Conservation (phyloP, 2,888 invertebrate genomes). For the Epinotia ramella region DNA sequence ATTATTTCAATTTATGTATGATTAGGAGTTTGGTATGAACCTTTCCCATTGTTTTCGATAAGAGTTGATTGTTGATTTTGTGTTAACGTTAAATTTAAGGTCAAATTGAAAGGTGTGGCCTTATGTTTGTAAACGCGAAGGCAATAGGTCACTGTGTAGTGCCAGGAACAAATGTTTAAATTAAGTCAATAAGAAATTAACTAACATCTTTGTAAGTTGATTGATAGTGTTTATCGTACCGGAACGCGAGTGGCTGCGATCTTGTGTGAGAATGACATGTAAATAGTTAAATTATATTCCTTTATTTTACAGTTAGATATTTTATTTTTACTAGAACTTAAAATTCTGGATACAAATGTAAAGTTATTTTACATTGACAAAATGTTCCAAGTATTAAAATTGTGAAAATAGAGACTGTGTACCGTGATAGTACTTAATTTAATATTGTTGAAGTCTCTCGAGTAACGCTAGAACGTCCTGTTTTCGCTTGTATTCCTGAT, state of each 20-base stretch:
- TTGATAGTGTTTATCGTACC: constrained; percentile 57
- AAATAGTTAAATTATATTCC: constrained; percentile 74
- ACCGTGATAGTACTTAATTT: constrained; percentile 79
- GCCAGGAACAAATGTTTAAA: constrained; percentile 57
- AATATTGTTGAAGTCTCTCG: constrained; percentile 58
- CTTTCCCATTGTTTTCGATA: constrained; percentile 43
- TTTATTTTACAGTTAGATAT: constrained; percentile 64
- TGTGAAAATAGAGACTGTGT: constrained; percentile 64
- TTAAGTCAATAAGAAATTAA: constrained; percentile 58
- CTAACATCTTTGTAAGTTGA: constrained; percentile 52
- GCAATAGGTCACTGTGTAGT: constrained; percentile 55
- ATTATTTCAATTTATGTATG: constrained; percentile 33
- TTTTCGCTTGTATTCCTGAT: constrained; percentile 52
- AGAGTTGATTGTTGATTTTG: constrained; percentile 46
- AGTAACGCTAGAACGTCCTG: constrained; percentile 65
- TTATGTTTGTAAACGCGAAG: constrained; percentile 64
- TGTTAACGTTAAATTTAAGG: constrained; percentile 47
- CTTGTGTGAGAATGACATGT: constrained; percentile 59
- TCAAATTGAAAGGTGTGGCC: constrained; percentile 70
- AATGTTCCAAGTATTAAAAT: constrained; percentile 33
- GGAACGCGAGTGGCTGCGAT: constrained; percentile 58
- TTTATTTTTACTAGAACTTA: constrained; percentile 54
- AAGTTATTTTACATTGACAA: constrained; percentile 6
- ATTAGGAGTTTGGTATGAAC: constrained; percentile 35
- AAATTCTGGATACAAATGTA: constrained; percentile 26